These are phyloP conservation scores for Ridgeia piscesae DNA, from an alignment of 1,140 invertebrate genomes.

Conservation along the genomic window DNA sequence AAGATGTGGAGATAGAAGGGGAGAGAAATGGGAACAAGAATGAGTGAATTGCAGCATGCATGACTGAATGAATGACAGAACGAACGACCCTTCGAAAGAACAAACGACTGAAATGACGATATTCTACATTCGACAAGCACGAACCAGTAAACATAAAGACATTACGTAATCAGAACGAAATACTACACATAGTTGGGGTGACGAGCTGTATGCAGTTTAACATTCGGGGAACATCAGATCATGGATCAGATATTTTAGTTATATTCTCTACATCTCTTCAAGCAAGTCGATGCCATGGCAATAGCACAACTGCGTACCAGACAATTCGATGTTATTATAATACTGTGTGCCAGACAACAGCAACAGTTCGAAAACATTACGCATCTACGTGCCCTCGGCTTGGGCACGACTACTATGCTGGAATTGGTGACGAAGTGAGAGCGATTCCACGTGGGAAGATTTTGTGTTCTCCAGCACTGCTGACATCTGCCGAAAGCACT, in stretches of 20 bases:
- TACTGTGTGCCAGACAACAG: too few relatives aligned
- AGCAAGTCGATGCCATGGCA: background rate
- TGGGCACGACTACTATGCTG: background rate
- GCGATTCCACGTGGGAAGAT: too few relatives aligned
- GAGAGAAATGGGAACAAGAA: too few relatives aligned
- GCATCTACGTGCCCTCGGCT: background rate
- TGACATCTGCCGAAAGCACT: too few relatives aligned
- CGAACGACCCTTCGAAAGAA: too few relatives aligned
- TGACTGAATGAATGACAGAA: too few relatives aligned
- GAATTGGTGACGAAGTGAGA: background rate
- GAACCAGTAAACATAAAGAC: background rate
- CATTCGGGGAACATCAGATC: background rate
- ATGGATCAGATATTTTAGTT: background rate
- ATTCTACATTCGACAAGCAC: background rate
- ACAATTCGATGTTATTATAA: too few relatives aligned
- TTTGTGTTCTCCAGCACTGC: too few relatives aligned
- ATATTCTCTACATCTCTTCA: background rate
- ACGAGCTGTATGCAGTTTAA: background rate
- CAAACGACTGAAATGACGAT: background rate
- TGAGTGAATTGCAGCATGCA: too few relatives aligned
- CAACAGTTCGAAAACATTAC: background rate
- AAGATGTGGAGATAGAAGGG: too few relatives aligned
- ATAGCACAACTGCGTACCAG: too few relatives aligned
- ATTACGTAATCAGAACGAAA: background rate
- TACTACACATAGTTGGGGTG: background rate